Evolutionary conservation across 2,888 invertebrate genomes (phyloP).

Genomic region (Strigamia maritima): DNA sequence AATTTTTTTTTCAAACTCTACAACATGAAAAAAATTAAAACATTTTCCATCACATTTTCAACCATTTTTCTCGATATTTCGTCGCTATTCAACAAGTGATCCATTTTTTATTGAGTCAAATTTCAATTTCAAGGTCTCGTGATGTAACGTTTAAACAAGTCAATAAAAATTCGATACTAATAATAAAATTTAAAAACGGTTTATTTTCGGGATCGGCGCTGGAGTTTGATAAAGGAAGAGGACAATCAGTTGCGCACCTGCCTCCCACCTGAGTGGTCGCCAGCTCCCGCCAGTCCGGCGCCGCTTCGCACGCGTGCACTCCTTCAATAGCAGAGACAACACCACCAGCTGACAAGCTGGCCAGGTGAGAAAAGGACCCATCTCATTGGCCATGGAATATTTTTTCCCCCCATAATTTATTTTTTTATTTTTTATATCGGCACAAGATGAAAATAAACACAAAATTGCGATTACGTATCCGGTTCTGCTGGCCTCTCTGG

Average conservation of each 20-base stretch:
- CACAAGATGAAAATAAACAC: conserved; percentile 15
- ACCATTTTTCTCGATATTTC: too few species aligned
- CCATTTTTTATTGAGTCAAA: neutral
- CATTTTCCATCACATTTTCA: too few species aligned
- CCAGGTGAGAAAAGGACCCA: conserved; percentile 2
- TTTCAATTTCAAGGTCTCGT: neutral
- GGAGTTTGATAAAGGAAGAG: neutral
- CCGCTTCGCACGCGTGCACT: conserved; percentile 18
- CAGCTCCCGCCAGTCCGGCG: conserved; percentile 19
- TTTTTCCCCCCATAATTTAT: neutral
- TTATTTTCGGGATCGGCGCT: neutral
- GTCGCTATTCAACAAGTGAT: neutral
- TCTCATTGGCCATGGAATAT: neutral
- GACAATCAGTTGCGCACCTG: conserved; percentile 19
- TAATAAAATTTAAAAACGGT: neutral
- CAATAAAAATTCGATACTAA: neutral
- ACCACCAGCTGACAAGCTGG: neutral
- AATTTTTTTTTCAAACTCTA: too few species aligned
- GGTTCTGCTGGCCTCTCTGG: neutral
- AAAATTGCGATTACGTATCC: conserved; percentile 18
- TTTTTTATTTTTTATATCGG: neutral
- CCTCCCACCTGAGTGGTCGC: conserved; percentile 15
- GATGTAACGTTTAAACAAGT: neutral
- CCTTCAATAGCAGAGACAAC: neutral
- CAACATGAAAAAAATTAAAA: too few species aligned